Base-by-base conservation (phyloP, 2,888 invertebrate genomes). In the Gymnocheta viridis region DNA sequence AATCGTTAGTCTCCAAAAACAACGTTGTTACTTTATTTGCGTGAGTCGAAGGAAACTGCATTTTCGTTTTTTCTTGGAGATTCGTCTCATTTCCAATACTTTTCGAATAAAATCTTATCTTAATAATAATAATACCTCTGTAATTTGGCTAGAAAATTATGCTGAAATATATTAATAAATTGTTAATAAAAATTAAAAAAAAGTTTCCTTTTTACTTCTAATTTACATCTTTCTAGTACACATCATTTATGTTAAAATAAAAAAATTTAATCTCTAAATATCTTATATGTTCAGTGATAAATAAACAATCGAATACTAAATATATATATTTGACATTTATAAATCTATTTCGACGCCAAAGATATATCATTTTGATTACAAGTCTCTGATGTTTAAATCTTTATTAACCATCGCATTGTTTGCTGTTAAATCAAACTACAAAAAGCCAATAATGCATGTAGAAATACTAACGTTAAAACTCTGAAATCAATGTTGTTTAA, bases 401-500 rank as follows among this genome's bases (percentile, higher is more conserved):
- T 47, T 29, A 56, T 79, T 72, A 67, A 35, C 49, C 41, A 9
- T n/a, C 41, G 10, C 54, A 69, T 62, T 58, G 49, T 54, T 27
- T 12, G 41, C 56, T 62, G 22, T 56, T 69, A 73, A 67, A 56
- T 73, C 69, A 66, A 32, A 22, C 47, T 49, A 47, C 62, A n/a
- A 44, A 29, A 19, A 51, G n/a, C 9, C 66, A 32, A 56, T 72
- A 74, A 17, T 24, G 32, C 12, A 5, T 19, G 17, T 44, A 66
- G 9, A n/a, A n/a, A 22, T 60, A 17, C 27, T 19, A 27, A 9
- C 73, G 67, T 38, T 72, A 56, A 70, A 35, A 64, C 49, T 64
- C n/a, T 35, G 58, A 82, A 74, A 84, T 82, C 77, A 82, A 74
- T 70, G 74, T 72, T 41, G 35, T 67, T 69, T 62, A 64, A 74